Base-by-base conservation (phyloP, 2,113 vertebrate genomes). In the Oryzias celebensis region DNA sequence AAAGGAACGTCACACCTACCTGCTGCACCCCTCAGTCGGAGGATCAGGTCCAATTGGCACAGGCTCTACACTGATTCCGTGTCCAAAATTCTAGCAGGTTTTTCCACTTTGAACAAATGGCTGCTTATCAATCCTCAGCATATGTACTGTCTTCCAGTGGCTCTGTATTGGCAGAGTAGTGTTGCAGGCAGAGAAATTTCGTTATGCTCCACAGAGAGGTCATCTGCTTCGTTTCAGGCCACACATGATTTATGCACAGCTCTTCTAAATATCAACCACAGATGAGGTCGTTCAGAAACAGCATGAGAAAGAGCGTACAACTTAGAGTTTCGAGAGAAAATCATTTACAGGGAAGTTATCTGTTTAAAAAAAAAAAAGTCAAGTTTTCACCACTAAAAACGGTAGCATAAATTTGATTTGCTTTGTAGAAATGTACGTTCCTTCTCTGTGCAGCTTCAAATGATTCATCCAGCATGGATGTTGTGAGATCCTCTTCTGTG, bases 61-160 rank as follows among this genome's bases (percentile, higher is more conserved):
- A 61, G 36, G 43, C 65, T 55, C 20, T 23, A 43, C 62, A 76
- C 76, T 66, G 69, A 70, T 56, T 55, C 58, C 14, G 50, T 28
- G 46, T 63, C 22, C 17, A 0, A 8, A 41, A 52, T 28, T 71
- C 44, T 48, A 42, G 43, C 57, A 24, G 28, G 41, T 42, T 62
- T 36, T 24, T 26, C 54, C 75, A 65, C 51, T 53, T 58, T 79
- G 20, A 81, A 62, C 69, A 69, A 23, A 71, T 18, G 5, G 55
- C 28, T 47, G 44, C 31, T 61, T 55, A 64, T 80, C 80, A 68
- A 63, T 71, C 48, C 28, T 54, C 22, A 10, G 45, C 1, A 0
- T 15, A 1, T 70, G 58, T 16, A 44, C 31, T 46, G 44, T 22
- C 5, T 48, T 20, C 52, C 10, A 3, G 48, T 12, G 51, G 23